Conservation (phyloP, 2,888 invertebrate species). For the Volucella bombylans region DNA sequence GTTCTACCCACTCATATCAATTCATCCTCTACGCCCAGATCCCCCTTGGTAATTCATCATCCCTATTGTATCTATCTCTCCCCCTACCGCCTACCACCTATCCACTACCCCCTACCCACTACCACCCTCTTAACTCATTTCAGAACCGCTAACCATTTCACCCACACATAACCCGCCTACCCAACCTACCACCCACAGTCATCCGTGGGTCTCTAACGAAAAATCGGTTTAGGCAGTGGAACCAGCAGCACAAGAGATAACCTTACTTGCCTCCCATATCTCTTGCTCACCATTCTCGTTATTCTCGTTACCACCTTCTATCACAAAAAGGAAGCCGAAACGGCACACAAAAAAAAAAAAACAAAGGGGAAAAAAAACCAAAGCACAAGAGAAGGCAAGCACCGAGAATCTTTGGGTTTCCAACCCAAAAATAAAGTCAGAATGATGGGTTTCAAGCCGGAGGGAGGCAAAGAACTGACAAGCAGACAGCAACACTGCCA, state of each 20-base stretch:
- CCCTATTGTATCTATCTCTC: constrained; percentile 74
- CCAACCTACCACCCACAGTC: constrained; percentile 66
- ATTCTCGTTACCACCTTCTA: constrained; percentile 67
- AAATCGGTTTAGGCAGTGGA: constrained; percentile 67
- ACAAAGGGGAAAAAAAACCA: constrained; percentile 28
- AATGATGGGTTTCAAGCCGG: constrained; percentile 34
- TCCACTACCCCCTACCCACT: constrained; percentile 70
- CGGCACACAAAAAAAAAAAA: constrained; percentile 36
- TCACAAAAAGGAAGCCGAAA: constrained; percentile 59
- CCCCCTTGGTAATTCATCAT: constrained; percentile 75
- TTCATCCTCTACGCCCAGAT: constrained; percentile 78
- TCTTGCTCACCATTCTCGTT: constrained; percentile 42
- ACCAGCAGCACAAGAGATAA: constrained; percentile 62
- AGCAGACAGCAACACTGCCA: constrained; percentile 48
- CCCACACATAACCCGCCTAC: constrained; percentile 75
- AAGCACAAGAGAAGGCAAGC: constrained; percentile 1
- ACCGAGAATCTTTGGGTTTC: constrained; percentile 66
- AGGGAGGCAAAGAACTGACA: neutral
- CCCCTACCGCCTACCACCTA: constrained; percentile 72
- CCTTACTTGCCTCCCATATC: constrained; percentile 76
- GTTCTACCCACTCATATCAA: constrained; percentile 79
- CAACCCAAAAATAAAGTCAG: constrained; percentile 70
- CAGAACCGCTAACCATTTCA: constrained; percentile 52
- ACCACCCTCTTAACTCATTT: constrained; percentile 59
- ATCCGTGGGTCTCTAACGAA: constrained; percentile 49